Evolutionary conservation across 2,797 vertebrate species (phyloP).

Genomic region (Danio choprae): DNA sequence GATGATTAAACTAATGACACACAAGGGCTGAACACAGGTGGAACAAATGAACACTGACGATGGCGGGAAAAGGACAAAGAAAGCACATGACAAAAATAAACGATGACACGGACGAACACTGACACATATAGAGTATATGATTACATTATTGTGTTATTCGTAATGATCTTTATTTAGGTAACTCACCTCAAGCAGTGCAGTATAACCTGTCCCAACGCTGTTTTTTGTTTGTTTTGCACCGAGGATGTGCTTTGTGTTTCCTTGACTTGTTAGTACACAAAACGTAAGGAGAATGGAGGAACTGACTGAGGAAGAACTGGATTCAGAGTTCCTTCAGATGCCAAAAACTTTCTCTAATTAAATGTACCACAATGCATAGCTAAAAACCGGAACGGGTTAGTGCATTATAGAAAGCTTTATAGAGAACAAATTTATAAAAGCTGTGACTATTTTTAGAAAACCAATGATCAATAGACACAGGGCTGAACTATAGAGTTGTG

Average conservation of each 20-base stretch:
- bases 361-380: conserved; percentile 60
- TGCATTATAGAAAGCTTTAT: not conserved
- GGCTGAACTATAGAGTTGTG: not conserved
- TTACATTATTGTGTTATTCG: not conserved
- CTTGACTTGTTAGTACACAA: conserved; percentile 57
- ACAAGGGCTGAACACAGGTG: too few relatives aligned
- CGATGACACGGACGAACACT: too few relatives aligned
- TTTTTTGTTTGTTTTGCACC: conserved; percentile 70
- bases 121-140: too few relatives aligned
- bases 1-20: too few relatives aligned
- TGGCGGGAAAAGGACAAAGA: too few relatives aligned
- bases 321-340: conserved; percentile 66
- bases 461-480: not conserved
- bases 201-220: conserved; percentile 67
- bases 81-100: too few relatives aligned
- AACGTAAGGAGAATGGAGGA: conserved; percentile 65
- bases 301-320: conserved; percentile 61
- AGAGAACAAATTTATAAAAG: not conserved
- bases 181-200: not conserved
- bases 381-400: conserved; percentile 72
- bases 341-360: conserved; percentile 69
- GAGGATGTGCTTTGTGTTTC: conserved; percentile 77
- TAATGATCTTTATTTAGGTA: conserved; percentile 34
- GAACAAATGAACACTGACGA: too few relatives aligned
- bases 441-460: not conserved